Percentiles rank a stretch among this genome's conserved stretches.
These are phyloP conservation scores for Lagodon rhomboides DNA, from an alignment of 2,797 vertebrate species.

Conservation along the genomic window DNA sequence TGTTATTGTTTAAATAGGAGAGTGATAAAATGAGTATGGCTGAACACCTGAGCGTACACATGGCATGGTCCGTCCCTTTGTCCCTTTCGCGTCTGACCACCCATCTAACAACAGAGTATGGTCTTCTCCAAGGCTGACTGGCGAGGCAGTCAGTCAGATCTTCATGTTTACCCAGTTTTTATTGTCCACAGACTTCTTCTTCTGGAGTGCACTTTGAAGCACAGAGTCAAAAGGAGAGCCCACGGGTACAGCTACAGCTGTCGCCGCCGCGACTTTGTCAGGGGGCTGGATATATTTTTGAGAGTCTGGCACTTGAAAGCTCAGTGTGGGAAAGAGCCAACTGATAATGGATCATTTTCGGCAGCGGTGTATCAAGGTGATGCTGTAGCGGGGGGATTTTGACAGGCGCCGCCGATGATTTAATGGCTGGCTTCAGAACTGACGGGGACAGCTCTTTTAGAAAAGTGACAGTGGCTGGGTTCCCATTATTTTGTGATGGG, in stretches of 20 bases:
- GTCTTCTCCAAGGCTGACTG: conserved; percentile 8
- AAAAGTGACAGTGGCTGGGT: conserved; percentile 60
- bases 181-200: background rate
- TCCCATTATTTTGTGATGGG: conserved; percentile 60
- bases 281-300: conserved; percentile 29
- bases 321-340: conserved; percentile 20
- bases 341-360: conserved; percentile 64
- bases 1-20: background rate
- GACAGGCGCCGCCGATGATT: conserved; percentile 60
- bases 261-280: conserved; percentile 35
- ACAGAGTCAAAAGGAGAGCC: conserved; percentile 21
- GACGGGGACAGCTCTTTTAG: conserved; percentile 58
- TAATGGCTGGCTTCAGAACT: conserved; percentile 52
- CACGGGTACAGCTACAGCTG: conserved; percentile 11
- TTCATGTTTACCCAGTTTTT: conserved; percentile 15
- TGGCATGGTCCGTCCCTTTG: background rate
- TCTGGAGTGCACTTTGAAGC: background rate
- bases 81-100: background rate
- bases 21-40: background rate
- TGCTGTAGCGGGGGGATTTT: conserved; percentile 26
- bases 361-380: conserved; percentile 47
- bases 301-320: conserved; percentile 50
- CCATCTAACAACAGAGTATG: background rate
- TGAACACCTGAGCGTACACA: background rate
- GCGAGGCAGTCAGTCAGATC: conserved; percentile 4